These are phyloP conservation scores for Oreonectes daqikongensis DNA, from an alignment of 2,797 vertebrate species.

Conservation along the genomic window DNA sequence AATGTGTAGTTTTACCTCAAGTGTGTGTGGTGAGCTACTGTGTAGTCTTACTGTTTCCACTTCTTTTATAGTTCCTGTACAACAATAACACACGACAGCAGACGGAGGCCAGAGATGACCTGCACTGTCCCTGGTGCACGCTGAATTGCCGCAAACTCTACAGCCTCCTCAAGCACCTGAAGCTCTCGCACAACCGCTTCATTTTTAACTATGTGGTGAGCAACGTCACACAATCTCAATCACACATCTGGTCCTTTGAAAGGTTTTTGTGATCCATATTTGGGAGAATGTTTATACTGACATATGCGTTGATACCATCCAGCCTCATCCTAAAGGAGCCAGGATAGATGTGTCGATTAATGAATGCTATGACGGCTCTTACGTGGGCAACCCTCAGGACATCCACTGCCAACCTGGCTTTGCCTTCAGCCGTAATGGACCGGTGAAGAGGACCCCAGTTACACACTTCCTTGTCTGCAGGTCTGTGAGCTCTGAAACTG, in stretches of 20 bases:
- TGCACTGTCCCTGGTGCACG: conserved; percentile 98
- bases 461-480: conserved; percentile 97
- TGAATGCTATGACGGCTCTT: conserved; percentile 97
- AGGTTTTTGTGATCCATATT: background rate
- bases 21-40: background rate
- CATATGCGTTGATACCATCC: conserved; percentile 42
- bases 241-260: background rate
- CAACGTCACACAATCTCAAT: background rate
- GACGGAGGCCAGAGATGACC: conserved; percentile 94
- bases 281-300: background rate
- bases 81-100: conserved; percentile 98
- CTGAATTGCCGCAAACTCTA: conserved; percentile 98
- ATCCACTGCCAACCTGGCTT: conserved; percentile 98
- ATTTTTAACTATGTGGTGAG: conserved; percentile 99
- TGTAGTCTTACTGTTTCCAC: background rate
- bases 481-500: conserved; percentile 64
- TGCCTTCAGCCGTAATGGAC: conserved; percentile 97
- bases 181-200: conserved; percentile 97
- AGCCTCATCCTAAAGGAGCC: conserved; percentile 99
- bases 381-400: conserved; percentile 98
- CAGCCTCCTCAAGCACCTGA: conserved; percentile 98
- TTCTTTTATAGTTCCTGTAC: conserved; percentile 85
- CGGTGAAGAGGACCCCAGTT: conserved; percentile 95
- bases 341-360: conserved; percentile 99
- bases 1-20: background rate